Conservation (phyloP, 1,140 invertebrate species). For the Pemphigus obesinymphae region DNA sequence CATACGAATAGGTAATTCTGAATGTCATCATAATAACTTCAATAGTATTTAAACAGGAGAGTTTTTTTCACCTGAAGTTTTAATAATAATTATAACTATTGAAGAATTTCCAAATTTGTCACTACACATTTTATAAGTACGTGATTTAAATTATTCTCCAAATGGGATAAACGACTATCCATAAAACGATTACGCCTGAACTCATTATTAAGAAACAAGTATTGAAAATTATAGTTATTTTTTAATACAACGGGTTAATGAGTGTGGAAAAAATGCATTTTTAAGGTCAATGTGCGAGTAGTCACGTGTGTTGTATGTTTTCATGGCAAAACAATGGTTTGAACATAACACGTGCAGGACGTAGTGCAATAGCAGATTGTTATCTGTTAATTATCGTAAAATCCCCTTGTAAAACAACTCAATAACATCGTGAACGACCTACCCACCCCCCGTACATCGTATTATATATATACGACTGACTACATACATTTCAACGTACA, state of each 20-base stretch:
- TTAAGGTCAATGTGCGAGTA: slow-evolving; percentile 3
- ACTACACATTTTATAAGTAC: not conserved
- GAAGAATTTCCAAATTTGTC: not conserved
- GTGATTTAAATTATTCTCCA: not conserved
- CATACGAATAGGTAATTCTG: not conserved
- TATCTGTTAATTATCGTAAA: slow-evolving; percentile 34
- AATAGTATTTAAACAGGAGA: too few relatives aligned
- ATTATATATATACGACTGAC: not conserved
- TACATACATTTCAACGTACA: not conserved
- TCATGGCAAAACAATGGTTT: slow-evolving; percentile 10
- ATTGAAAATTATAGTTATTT: not conserved
- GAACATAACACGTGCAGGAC: not conserved
- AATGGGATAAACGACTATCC: not conserved
- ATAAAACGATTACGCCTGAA: not conserved
- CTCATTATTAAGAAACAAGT: not conserved
- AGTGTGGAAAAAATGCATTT: not conserved
- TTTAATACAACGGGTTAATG: not conserved
- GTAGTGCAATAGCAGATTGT: not conserved
- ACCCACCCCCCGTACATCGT: not conserved
- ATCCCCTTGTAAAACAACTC: slow-evolving; percentile 22
- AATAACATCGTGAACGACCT: not conserved
- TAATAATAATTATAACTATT: not conserved
- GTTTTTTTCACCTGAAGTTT: too few relatives aligned
- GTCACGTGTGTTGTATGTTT: not conserved
- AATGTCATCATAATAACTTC: too few relatives aligned